Evolutionary conservation across 2,888 invertebrate genomes (phyloP).

Genomic region (Drosophila pullipes): DNA sequence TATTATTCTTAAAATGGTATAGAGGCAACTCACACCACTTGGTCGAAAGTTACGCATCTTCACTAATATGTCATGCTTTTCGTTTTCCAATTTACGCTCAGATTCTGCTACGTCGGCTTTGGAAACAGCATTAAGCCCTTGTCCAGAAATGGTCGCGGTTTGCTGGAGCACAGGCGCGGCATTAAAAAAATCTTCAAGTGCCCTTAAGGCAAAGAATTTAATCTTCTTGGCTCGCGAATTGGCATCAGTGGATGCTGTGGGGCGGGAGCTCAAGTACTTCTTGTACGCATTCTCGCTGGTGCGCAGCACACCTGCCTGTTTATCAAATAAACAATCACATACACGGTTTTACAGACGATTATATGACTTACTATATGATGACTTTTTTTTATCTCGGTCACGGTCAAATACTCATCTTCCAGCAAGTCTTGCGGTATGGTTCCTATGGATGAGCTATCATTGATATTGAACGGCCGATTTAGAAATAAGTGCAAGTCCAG

Average conservation of each 20-base stretch:
- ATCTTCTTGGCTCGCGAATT: constrained; percentile 93
- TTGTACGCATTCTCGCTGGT: constrained; percentile 95
- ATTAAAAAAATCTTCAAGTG: constrained; percentile 82
- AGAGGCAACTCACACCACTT: constrained; percentile 76
- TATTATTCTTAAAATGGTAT: neutral
- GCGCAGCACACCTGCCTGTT: constrained; percentile 88
- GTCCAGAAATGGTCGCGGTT: constrained; percentile 81
- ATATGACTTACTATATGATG: constrained; percentile 89
- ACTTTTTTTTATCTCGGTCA: constrained; percentile 91
- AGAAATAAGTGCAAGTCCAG: constrained; percentile 98
- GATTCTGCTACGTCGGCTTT: constrained; percentile 68
- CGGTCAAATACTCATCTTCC: constrained; percentile 92
- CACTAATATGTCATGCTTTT: constrained; percentile 83
- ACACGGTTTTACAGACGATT: neutral
- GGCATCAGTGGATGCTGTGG: constrained; percentile 95
- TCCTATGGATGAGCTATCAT: constrained; percentile 87
- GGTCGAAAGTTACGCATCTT: constrained; percentile 84
- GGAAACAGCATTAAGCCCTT: constrained; percentile 87
- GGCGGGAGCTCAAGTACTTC: constrained; percentile 95
- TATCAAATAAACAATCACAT: constrained; percentile 12
- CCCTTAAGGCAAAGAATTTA: constrained; percentile 88
- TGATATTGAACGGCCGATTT: constrained; percentile 89
- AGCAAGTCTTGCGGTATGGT: constrained; percentile 92
- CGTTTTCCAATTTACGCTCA: constrained; percentile 79
- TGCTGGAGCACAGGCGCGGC: constrained; percentile 83